A percentile compares a stretch with the other conserved stretches of the same genome.
Conservation (phyloP, 2,113 vertebrate genomes). For the Thamnophis sirtalis region DNA sequence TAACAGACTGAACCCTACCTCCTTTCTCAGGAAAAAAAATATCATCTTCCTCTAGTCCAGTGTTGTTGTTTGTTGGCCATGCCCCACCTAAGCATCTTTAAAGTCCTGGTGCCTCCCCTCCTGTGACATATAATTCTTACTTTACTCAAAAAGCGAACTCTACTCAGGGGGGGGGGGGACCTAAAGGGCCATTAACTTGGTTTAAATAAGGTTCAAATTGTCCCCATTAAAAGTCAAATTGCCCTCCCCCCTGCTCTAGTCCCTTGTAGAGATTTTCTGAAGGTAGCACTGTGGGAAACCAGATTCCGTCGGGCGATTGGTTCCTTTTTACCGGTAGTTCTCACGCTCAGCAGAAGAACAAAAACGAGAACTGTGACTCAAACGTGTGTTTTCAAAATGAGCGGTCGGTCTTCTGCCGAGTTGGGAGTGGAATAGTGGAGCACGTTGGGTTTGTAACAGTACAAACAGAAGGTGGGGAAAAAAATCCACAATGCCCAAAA, state of each 20-base stretch:
- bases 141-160: too few species aligned
- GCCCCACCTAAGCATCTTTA: too few species aligned
- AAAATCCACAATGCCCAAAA: not conserved
- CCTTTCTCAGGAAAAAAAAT: not conserved
- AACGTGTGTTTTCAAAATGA: not conserved
- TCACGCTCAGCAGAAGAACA: not conserved
- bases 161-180: too few species aligned
- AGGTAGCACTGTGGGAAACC: not conserved
- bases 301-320: not conserved
- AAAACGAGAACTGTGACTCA: not conserved
- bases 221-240: too few species aligned
- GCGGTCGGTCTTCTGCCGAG: not conserved
- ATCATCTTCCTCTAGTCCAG: not conserved
- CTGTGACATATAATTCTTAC: too few species aligned
- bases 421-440: not conserved
- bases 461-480: not conserved
- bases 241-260: not conserved
- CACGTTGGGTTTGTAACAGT: not conserved
- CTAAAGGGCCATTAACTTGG: too few species aligned
- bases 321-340: not conserved
- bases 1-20: not conserved
- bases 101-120: too few species aligned
- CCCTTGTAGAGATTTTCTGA: not conserved
- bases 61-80: too few species aligned
- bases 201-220: too few species aligned